Conservation (phyloP, 2,113 vertebrate genomes). For the Pteronura brasiliensis region DNA sequence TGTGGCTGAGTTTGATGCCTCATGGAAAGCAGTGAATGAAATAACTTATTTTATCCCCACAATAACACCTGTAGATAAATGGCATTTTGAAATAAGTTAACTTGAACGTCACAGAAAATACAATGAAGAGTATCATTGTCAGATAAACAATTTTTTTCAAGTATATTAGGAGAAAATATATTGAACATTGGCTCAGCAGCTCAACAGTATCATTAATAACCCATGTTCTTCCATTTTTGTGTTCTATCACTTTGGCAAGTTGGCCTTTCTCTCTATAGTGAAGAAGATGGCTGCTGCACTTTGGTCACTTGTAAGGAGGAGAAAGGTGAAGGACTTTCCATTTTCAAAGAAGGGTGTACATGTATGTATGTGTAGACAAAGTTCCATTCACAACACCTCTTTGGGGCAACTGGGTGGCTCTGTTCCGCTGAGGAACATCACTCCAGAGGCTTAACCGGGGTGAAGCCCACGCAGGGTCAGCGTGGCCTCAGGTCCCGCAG, state of each 20-base stretch:
- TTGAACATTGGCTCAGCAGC: neutral
- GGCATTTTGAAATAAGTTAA: neutral
- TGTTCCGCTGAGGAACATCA: too few relatives aligned
- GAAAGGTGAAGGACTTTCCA: neutral
- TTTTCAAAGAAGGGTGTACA: neutral
- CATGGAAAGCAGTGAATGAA: neutral
- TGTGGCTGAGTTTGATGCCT: neutral
- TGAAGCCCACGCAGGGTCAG: too few relatives aligned
- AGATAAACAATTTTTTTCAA: neutral
- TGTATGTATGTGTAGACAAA: neutral
- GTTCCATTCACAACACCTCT: neutral
- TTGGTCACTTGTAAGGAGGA: neutral
- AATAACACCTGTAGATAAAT: neutral
- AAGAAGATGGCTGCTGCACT: neutral
- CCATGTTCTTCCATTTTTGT: neutral
- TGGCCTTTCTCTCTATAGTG: neutral
- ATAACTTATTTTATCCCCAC: neutral
- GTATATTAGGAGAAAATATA: neutral
- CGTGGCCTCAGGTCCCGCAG: too few relatives aligned
- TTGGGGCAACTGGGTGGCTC: neutral
- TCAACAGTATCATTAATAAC: neutral
- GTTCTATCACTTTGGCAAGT: neutral
- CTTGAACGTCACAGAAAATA: neutral
- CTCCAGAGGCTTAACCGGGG: too few relatives aligned
- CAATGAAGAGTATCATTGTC: neutral